Percentiles rank a stretch among this genome's conserved stretches.
These are phyloP conservation scores for Sitta carolinensis DNA, from an alignment of 2,797 vertebrate genomes.

Conservation along the genomic window DNA sequence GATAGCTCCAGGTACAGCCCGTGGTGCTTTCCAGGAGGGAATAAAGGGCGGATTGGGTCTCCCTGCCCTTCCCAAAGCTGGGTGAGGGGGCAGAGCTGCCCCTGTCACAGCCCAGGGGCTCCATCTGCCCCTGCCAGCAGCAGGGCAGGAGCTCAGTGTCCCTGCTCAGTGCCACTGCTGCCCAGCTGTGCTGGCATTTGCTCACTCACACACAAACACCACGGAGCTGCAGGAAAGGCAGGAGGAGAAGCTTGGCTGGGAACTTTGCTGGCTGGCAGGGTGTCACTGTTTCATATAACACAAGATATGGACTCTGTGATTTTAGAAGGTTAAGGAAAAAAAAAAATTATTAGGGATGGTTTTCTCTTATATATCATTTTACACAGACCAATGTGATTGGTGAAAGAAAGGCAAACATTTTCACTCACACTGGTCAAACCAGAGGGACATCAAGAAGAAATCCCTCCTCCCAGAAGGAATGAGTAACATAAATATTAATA, in stretches of 20 bases:
- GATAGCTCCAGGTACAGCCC: background rate
- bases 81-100: background rate
- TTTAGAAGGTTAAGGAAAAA: no score
- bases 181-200: conserved; percentile 42
- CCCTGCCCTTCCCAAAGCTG: background rate
- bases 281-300: no score
- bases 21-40: background rate
- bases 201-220: background rate
- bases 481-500: no score
- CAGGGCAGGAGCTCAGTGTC: background rate
- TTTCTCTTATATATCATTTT: no score
- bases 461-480: no score
- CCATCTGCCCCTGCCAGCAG: background rate
- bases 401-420: no score
- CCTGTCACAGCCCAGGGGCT: background rate
- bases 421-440: no score
- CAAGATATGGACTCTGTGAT: no score
- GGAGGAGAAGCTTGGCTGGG: background rate
- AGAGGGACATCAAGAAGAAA: no score
- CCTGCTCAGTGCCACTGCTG: background rate
- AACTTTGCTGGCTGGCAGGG: background rate
- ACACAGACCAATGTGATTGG: no score
- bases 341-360: no score
- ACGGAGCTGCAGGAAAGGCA: background rate
- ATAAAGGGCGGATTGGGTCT: background rate